phyloP scores from a whole-genome alignment of 2,797 vertebrate species.

The Lithobates sylvaticus region DNA sequence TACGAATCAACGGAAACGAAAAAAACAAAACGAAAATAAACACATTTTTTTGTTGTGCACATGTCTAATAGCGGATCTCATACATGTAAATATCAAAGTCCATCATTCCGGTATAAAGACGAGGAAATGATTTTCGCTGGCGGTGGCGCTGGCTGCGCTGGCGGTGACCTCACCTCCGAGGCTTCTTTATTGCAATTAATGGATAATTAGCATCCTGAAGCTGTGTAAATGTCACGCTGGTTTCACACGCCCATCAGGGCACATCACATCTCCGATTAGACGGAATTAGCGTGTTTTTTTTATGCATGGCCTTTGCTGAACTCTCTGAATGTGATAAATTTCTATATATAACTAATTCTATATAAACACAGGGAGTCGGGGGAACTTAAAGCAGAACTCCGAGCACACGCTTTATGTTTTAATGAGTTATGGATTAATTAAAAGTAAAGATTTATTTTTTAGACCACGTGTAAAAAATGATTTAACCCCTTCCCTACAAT shows the following conservation, averaged over 20 bases:
- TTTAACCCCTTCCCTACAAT: too few species aligned
- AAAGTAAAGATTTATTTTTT: too few species aligned
- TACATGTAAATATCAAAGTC: background rate
- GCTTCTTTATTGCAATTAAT: slow-evolving; percentile 48
- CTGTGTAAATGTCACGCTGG: slow-evolving; percentile 49
- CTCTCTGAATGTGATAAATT: slow-evolving; percentile 40
- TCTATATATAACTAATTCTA: slow-evolving; percentile 24
- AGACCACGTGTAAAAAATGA: too few species aligned
- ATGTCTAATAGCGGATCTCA: background rate
- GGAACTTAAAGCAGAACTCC: background rate
- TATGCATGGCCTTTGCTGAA: slow-evolving; percentile 26
- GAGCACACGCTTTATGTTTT: too few species aligned
- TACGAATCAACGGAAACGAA: too few species aligned
- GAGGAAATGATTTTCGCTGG: slow-evolving; percentile 13
- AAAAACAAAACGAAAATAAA: too few species aligned
- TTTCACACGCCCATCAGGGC: slow-evolving; percentile 40
- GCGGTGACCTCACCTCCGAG: slow-evolving; percentile 41
- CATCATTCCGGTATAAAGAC: background rate
- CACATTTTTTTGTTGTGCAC: too few species aligned
- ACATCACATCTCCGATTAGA: slow-evolving; percentile 27
- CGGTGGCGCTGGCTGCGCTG: slow-evolving; percentile 21
- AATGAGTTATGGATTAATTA: too few species aligned
- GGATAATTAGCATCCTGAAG: slow-evolving; percentile 48
- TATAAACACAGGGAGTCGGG: background rate
- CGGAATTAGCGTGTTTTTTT: slow-evolving; percentile 35